Evolutionary conservation across 2,797 vertebrate species (phyloP).

Genomic region (Rachycentron canadum): DNA sequence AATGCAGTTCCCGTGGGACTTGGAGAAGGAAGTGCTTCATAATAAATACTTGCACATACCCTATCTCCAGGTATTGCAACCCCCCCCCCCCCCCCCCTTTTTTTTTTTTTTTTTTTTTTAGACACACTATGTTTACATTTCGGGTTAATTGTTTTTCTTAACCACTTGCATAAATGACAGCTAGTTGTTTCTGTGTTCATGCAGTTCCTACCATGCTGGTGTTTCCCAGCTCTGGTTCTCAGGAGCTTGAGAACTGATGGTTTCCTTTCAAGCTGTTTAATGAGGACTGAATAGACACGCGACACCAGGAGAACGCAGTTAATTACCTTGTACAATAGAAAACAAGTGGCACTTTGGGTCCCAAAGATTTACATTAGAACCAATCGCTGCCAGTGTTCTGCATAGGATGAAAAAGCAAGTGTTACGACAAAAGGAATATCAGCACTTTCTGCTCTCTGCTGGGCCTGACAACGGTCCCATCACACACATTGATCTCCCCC

Average conservation of each 20-base stretch:
- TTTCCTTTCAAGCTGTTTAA: conserved; percentile 57
- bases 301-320: conserved; percentile 52
- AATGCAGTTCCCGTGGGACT: conserved; percentile 47
- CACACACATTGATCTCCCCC: conserved; percentile 15
- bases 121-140: conserved; percentile 7
- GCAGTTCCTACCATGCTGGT: conserved; percentile 5
- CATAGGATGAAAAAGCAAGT: conserved; percentile 39
- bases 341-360: conserved; percentile 49
- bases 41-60: conserved; percentile 4
- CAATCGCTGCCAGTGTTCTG: conserved; percentile 32
- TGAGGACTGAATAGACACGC: conserved; percentile 46
- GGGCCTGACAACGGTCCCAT: conserved; percentile 30
- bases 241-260: conserved; percentile 20
- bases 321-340: conserved; percentile 59
- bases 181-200: conserved; percentile 19
- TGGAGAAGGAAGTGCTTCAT: conserved; percentile 11
- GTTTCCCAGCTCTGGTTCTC: conserved; percentile 30
- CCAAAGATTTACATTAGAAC: conserved; percentile 36
- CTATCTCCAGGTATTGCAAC: conserved; percentile 12
- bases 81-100: background rate
- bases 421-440: conserved; percentile 23
- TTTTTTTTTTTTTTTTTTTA: too few relatives aligned
- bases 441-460: conserved; percentile 18
- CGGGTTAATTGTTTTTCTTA: background rate
- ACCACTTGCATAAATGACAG: conserved; percentile 14